These are phyloP conservation scores for Scopus umbretta DNA, from an alignment of 2,113 vertebrate species.

Conservation along the genomic window DNA sequence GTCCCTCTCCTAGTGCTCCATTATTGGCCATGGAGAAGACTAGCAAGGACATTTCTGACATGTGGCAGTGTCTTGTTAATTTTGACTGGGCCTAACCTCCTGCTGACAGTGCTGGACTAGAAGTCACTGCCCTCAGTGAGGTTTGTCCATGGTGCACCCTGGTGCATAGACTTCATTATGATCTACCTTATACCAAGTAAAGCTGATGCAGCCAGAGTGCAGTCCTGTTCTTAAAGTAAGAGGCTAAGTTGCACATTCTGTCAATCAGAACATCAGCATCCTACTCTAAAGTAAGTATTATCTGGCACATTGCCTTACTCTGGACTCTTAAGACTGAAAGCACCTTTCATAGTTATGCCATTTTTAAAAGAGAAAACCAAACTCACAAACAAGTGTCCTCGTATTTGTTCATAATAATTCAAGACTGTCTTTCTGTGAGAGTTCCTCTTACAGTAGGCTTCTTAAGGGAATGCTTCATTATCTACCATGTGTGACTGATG, in stretches of 20 bases:
- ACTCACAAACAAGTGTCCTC: not conserved
- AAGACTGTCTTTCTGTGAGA: not conserved
- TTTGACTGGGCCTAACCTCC: not conserved
- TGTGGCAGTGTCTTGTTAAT: not conserved
- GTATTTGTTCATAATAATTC: not conserved
- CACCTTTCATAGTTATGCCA: fast-evolving
- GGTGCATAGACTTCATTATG: not conserved
- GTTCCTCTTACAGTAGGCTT: not conserved
- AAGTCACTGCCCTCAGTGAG: not conserved
- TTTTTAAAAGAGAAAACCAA: not conserved
- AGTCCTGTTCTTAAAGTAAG: not conserved
- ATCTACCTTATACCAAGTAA: not conserved
- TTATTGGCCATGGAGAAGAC: not conserved
- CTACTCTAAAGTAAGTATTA: not conserved
- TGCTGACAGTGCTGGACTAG: not conserved
- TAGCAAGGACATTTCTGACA: not conserved
- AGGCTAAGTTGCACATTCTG: not conserved
- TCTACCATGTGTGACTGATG: not conserved
- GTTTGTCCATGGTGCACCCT: not conserved
- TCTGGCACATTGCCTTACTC: not conserved
- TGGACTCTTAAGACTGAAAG: not conserved
- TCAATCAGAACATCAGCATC: not conserved
- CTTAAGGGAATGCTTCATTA: not conserved
- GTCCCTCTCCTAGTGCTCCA: not conserved
- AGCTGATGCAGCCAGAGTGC: not conserved